These are phyloP conservation scores for Diarsia dahlii DNA, from an alignment of 2,888 invertebrate species.

Conservation along the genomic window DNA sequence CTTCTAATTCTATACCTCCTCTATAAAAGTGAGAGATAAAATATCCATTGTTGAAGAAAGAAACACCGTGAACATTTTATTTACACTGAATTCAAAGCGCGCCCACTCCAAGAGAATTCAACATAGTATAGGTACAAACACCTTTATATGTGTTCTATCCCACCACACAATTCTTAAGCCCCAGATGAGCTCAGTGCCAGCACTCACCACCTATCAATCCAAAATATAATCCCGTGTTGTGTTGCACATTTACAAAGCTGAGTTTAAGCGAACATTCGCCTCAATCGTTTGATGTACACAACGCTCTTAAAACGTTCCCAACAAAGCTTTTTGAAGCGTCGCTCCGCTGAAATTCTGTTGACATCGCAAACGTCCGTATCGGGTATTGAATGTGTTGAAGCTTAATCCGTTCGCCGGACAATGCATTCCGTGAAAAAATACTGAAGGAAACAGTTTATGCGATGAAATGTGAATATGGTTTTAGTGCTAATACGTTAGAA, in stretches of 20 bases:
- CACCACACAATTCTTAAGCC: background rate
- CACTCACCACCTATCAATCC: conserved; percentile 42
- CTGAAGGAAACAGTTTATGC: conserved; percentile 36
- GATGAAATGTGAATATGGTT: conserved; percentile 46
- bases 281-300: conserved; percentile 62
- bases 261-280: conserved; percentile 61
- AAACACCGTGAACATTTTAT: background rate
- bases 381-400: conserved; percentile 66
- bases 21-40: background rate
- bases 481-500: conserved; percentile 28
- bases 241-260: conserved; percentile 54
- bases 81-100: background rate
- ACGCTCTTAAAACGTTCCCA: conserved; percentile 70
- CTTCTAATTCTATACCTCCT: background rate
- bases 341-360: conserved; percentile 64
- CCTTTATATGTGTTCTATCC: background rate
- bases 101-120: background rate
- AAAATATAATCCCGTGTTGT: conserved; percentile 49
- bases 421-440: conserved; percentile 62
- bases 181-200: background rate
- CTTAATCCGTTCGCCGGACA: conserved; percentile 69
- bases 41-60: background rate
- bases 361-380: conserved; percentile 70
- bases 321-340: conserved; percentile 68
- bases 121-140: background rate